Evolutionary conservation across 2,113 vertebrate species (phyloP), one percentile per base, ranked within the genome.

Genomic region (Rafetus swinhoei): DNA sequence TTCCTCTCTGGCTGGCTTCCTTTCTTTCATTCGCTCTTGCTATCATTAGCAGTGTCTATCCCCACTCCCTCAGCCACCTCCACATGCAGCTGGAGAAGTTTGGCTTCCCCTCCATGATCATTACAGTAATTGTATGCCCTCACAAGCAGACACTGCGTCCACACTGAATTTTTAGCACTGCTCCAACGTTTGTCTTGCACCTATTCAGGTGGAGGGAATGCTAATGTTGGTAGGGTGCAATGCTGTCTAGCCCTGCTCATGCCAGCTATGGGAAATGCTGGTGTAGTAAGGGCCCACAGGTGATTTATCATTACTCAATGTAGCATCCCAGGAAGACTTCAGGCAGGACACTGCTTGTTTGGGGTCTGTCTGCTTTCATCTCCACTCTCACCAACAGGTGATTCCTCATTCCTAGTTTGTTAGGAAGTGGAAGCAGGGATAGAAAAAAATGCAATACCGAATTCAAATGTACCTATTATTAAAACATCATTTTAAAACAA

Each of bases 1-100:
- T 84, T 83, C 81, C 72, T 56, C 54, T 92, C 24, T 45, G 87
- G 57, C 57, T 82, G 81, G 21, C 8, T 92, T 86, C 72, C 24
- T 18, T 3, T 1, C 65, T 72, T n/a, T 76, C 53, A 18, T 89
- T n/a, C 22, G 65, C 79, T 65, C 29, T 52, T 77, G 82, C 25
- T 80, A 86, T 29, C 60, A 88, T 82, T 3, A 4, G 62, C 90
- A 69, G n/a, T 1, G 2, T 1, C 62, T 57, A 84, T 76, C n/a
- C 7, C 79, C 45, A 76, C 93, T 69, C n/a, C 65, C 84, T 65
- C 50, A 53, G 87, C 11, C 77, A 0, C 1, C 2, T 35, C 27
- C 21, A 15, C 0, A 3, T 0, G 0, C 25, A 52, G 18, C 76
- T 0, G 60, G 82, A 18, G 27, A 60, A 59, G 81, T 29, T 32